Conservation (phyloP, 2,888 invertebrate species). For the Bruchidius siliquastri region DNA sequence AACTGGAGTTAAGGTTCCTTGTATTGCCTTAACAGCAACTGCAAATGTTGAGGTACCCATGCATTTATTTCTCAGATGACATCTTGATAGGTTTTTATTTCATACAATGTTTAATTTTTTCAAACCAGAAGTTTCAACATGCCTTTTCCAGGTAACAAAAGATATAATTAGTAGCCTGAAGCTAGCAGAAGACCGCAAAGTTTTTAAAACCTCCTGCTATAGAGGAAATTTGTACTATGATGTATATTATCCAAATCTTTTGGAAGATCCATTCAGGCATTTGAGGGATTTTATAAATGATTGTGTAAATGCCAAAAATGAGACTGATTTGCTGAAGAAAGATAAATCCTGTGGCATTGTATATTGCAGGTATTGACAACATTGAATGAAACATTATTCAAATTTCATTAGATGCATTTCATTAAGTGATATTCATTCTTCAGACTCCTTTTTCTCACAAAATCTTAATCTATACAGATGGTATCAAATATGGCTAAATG, state of each 20-base stretch:
- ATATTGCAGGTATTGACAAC: conserved; percentile 9
- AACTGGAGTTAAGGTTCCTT: conserved; percentile 65
- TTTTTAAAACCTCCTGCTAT: conserved; percentile 83
- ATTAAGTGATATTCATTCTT: too few relatives aligned
- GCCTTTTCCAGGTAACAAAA: conserved; percentile 62
- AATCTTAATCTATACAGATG: too few relatives aligned
- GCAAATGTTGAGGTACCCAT: conserved; percentile 62
- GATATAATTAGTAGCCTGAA: conserved; percentile 76
- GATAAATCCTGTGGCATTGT: conserved; percentile 33
- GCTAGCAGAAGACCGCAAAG: conserved; percentile 41
- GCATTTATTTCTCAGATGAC: background rate
- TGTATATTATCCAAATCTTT: conserved; percentile 79
- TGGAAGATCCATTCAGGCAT: conserved; percentile 77
- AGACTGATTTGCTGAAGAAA: conserved; percentile 39
- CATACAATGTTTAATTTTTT: conserved; percentile 7
- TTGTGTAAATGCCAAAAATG: conserved; percentile 59
- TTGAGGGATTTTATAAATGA: conserved; percentile 68
- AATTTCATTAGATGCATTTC: conserved; percentile 44
- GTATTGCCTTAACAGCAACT: conserved; percentile 94
- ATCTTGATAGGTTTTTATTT: background rate
- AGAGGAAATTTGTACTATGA: conserved; percentile 93
- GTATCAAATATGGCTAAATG: too few relatives aligned
- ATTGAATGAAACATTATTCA: background rate
- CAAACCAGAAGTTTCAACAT: background rate
- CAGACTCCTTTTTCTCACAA: too few relatives aligned